Evolutionary conservation across 1,140 invertebrate genomes (phyloP).

Genomic region (Calephelis nemesis): DNA sequence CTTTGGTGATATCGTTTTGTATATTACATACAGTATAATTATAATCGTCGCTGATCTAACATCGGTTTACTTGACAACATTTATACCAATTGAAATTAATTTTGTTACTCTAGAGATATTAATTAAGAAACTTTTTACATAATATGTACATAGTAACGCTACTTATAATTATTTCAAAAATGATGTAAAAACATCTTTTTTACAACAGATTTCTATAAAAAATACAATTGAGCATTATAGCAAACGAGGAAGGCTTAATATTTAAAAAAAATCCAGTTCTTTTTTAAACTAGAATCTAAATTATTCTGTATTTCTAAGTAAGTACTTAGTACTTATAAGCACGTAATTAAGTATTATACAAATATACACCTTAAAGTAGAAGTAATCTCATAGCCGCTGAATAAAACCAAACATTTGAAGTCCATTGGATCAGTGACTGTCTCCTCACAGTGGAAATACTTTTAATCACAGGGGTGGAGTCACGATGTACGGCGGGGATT

Average conservation of each 20-base stretch:
- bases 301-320: slow-evolving; percentile 40
- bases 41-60: slow-evolving; percentile 17
- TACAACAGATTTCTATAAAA: slow-evolving; percentile 66
- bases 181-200: slow-evolving; percentile 45
- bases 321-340: slow-evolving; percentile 74
- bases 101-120: slow-evolving; percentile 1
- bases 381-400: slow-evolving; percentile 75
- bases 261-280: slow-evolving; percentile 54
- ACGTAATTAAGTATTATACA: slow-evolving; percentile 49
- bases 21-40: background rate
- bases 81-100: slow-evolving; percentile 7
- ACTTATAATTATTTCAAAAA: slow-evolving; percentile 21
- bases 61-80: slow-evolving; percentile 1
- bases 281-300: slow-evolving; percentile 43
- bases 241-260: slow-evolving; percentile 63
- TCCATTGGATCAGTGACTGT: slow-evolving; percentile 45
- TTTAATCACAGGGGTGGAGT: slow-evolving; percentile 67
- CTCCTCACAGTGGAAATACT: slow-evolving; percentile 47
- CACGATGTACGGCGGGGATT: slow-evolving; percentile 65
- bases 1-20: slow-evolving; percentile 55
- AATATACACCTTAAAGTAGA: slow-evolving; percentile 66
- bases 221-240: slow-evolving; percentile 73
- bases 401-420: slow-evolving; percentile 42
- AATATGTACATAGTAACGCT: slow-evolving; percentile 27
- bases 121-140: slow-evolving; percentile 19